A percentile compares a stretch with the other conserved stretches of the same genome.
phyloP scores from a whole-genome alignment of 1,140 invertebrate genomes.

The Papilio xuthus region DNA sequence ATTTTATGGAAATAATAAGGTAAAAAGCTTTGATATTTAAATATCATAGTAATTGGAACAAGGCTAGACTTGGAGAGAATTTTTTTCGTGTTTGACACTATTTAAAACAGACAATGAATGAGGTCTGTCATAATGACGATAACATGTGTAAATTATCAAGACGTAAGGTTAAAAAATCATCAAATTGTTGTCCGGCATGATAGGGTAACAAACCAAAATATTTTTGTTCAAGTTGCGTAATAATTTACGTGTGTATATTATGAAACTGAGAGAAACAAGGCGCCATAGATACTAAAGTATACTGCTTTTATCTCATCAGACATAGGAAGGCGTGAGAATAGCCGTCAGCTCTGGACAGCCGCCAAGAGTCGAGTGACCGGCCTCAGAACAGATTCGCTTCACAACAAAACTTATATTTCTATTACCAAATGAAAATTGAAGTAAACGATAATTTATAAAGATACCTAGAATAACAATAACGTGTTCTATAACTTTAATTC shows the following conservation, averaged over 20 bases:
- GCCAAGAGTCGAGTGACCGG: slow-evolving; percentile 16
- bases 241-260: background rate
- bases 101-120: background rate
- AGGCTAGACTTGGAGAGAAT: background rate
- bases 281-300: slow-evolving; percentile 13
- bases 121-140: background rate
- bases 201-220: background rate
- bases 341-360: background rate
- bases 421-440: background rate
- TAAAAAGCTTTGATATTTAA: slow-evolving; percentile 6
- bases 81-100: too few species aligned
- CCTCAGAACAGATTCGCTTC: background rate
- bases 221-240: background rate
- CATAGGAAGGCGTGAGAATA: slow-evolving; percentile 18
- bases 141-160: background rate
- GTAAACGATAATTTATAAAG: background rate
- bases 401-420: background rate
- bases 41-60: background rate
- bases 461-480: background rate
- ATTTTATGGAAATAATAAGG: background rate
- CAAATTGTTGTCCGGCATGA: too few species aligned
- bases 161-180: background rate
- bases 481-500: background rate
- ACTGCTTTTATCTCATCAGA: slow-evolving; percentile 9
- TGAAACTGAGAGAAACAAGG: background rate